Evolutionary conservation across 2,113 vertebrate species (phyloP), one percentile per base, ranked within the genome.

Genomic region (Engraulis encrasicolus): DNA sequence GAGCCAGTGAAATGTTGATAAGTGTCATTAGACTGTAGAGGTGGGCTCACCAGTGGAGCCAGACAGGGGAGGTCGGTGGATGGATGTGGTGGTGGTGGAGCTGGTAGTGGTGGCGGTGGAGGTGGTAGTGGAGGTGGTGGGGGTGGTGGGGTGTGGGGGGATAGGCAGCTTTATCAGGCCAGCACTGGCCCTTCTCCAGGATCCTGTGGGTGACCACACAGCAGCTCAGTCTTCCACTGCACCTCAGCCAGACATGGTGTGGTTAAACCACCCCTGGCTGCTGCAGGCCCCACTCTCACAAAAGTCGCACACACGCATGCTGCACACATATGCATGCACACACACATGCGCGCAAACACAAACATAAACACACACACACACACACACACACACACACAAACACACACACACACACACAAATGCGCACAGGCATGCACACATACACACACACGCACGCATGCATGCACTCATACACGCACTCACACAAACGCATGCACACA

Each of bases 1-100:
- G 82, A 14, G 66, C 54, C 82, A 86, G 87, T 93, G 88, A 91
- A 93, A 89, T 93, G 93, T 92, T 34, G 89, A 93, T 92, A 92
- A 94, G 88, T 93, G 89, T 92, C 92, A 93, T 93, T 91, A 93
- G 88, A 88, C 88, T 81, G 82, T 52, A 78, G 86, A 79, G 79
- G 82, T 85, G 58, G n/a, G 23, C 23, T 11, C 66, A 17, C 27
- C 27, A 34, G 27, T 74, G 82, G 52, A 23, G 86, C 85, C 82
- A 86, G 87, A 85, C 85, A 49, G 20, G 19, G 18, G 12, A 17
- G 0, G 18, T 17, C 17, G 18, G 54, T 58, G 54, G 20, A n/a
- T 58, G 54, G 6, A 19, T 52, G 14, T 27, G 58, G n/a, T n/a
- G n/a, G n/a, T n/a, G n/a, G n/a, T n/a, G n/a, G n/a, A n/a, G n/a